Conservation (phyloP, 2,797 vertebrate genomes). For the Sebastiscus tertius region DNA sequence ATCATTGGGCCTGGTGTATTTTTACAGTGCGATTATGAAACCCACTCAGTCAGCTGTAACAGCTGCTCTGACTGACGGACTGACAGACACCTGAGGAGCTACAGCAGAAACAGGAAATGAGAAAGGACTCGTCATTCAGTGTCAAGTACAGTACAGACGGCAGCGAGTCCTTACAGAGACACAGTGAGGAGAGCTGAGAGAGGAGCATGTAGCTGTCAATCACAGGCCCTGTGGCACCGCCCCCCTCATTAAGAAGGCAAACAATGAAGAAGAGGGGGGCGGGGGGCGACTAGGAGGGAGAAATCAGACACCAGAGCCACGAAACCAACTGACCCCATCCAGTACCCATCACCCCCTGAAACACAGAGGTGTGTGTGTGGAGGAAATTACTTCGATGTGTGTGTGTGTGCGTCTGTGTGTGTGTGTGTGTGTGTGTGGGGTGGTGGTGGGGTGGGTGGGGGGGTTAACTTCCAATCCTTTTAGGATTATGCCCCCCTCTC, state of each 20-base stretch:
- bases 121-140: neutral
- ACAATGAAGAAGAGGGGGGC: slow-evolving; percentile 83
- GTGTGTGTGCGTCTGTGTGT: slow-evolving; percentile 38
- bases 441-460: neutral
- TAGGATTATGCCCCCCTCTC: slow-evolving; percentile 80
- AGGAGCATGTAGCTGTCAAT: slow-evolving; percentile 88
- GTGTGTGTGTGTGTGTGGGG: slow-evolving; percentile 36
- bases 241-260: slow-evolving; percentile 98
- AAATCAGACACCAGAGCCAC: slow-evolving; percentile 88
- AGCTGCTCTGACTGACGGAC: neutral
- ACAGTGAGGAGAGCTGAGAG: slow-evolving; percentile 17
- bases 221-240: slow-evolving; percentile 85
- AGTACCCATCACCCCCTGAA: slow-evolving; percentile 68
- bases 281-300: slow-evolving; percentile 79
- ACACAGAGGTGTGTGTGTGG: slow-evolving; percentile 45
- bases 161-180: slow-evolving; percentile 1
- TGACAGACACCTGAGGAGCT: slow-evolving; percentile 17
- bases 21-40: neutral
- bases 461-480: slow-evolving; percentile 83
- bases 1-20: neutral
- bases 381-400: slow-evolving; percentile 42
- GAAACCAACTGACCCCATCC: slow-evolving; percentile 75
- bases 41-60: neutral
- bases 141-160: slow-evolving; percentile 44
- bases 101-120: slow-evolving; percentile 29